phyloP scores from a whole-genome alignment of 2,113 vertebrate species.

The Cebus imitator region DNA sequence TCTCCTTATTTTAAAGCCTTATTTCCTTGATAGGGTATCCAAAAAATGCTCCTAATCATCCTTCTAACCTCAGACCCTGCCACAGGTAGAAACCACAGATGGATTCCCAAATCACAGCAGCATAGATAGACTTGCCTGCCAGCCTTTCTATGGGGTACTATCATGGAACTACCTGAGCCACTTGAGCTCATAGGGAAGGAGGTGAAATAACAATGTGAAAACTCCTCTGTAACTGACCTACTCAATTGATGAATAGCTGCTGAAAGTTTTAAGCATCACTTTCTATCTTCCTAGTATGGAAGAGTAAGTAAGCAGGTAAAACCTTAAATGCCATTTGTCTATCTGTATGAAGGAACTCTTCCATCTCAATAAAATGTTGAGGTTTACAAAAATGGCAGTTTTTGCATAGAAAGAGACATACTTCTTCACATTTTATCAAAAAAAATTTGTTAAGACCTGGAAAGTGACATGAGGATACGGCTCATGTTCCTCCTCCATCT shows the following conservation, averaged over 20 bases:
- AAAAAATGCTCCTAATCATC: background rate
- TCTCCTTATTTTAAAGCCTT: background rate
- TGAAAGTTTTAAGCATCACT: slow-evolving; percentile 62
- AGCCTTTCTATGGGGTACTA: background rate
- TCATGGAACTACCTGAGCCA: fast-evolving
- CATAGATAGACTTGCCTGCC: fast-evolving
- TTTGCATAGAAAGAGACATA: background rate
- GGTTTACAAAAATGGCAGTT: background rate
- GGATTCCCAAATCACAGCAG: background rate
- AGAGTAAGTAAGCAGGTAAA: slow-evolving; percentile 46
- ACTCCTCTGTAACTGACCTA: slow-evolving; percentile 62
- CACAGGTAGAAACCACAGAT: background rate
- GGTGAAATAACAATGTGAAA: slow-evolving; percentile 57
- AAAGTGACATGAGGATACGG: background rate
- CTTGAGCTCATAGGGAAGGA: background rate
- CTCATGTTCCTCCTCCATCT: background rate
- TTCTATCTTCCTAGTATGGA: slow-evolving; percentile 61
- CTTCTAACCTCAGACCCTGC: background rate
- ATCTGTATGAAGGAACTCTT: slow-evolving; percentile 50
- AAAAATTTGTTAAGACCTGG: background rate
- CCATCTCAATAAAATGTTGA: slow-evolving; percentile 24
- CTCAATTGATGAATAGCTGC: slow-evolving; percentile 72
- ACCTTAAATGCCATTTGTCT: slow-evolving; percentile 61
- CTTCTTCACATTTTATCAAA: background rate
- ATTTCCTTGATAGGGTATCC: background rate